A percentile compares a stretch with the other conserved stretches of the same genome.
Conservation (phyloP, 2,113 vertebrate species). For the Lagenorhynchus albirostris region DNA sequence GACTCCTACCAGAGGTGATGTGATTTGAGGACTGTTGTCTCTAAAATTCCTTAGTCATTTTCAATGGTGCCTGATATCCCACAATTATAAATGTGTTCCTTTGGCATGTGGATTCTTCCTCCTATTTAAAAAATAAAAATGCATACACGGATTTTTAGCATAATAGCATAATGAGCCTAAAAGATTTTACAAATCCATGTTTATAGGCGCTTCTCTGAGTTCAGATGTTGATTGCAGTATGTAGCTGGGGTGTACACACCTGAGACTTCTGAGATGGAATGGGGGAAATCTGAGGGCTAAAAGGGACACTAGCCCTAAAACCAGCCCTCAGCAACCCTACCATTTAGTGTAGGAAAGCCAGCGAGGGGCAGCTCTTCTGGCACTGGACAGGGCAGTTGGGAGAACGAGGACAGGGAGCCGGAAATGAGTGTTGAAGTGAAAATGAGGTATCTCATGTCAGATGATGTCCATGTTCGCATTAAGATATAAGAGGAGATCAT, state of each 20-base stretch:
- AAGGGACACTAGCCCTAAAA: not conserved
- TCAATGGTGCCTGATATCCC: not conserved
- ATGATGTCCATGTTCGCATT: not conserved
- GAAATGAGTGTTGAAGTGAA: not conserved
- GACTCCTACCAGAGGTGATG: too few species aligned
- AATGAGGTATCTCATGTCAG: not conserved
- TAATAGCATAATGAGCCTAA: not conserved
- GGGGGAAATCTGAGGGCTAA: not conserved
- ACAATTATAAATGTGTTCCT: not conserved
- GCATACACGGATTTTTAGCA: not conserved
- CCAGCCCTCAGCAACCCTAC: not conserved
- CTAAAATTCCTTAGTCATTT: not conserved
- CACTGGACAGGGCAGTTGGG: not conserved
- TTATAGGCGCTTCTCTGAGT: not conserved
- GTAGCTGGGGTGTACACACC: accelerated
- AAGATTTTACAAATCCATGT: not conserved
- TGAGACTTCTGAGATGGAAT: not conserved
- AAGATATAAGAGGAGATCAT: not conserved
- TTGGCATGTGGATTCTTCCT: not conserved
- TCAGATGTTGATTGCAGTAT: not conserved
- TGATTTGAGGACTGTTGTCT: not conserved
- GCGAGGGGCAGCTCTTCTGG: not conserved
- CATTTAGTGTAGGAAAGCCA: not conserved
- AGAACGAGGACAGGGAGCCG: not conserved
- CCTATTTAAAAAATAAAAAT: not conserved